These are phyloP conservation scores for Carabus problematicus DNA, from an alignment of 2,888 invertebrate genomes.

Conservation along the genomic window DNA sequence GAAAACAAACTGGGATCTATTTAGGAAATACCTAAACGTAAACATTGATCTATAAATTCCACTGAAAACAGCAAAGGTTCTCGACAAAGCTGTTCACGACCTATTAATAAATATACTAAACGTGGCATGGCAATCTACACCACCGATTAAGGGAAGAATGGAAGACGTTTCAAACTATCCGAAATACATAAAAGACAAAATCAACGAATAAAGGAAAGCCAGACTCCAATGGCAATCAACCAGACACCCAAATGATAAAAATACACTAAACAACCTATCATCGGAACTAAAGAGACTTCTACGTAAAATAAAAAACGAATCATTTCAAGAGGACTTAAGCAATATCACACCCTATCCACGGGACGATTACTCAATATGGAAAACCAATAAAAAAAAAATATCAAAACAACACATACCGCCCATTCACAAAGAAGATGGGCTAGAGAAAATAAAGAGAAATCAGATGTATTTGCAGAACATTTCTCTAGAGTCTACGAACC, in stretches of 20 bases:
- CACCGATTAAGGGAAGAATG: no score
- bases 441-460: constrained; percentile 14
- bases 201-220: no score
- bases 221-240: no score
- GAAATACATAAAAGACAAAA: no score
- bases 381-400: constrained; percentile 23
- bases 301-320: constrained; percentile 15
- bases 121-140: no score
- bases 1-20: constrained; percentile 38
- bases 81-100: constrained; percentile 41
- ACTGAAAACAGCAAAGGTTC: constrained; percentile 43
- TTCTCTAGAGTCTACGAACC: constrained; percentile 20
- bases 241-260: no score
- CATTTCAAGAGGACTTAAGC: constrained; percentile 20
- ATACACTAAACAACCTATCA: constrained; percentile 41
- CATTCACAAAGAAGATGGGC: constrained; percentile 4
- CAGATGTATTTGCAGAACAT: constrained; percentile 29
- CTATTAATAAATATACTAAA: constrained; percentile 39
- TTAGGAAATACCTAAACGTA: no score
- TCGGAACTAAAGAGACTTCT: constrained; percentile 33
- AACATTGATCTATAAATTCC: constrained; percentile 36
- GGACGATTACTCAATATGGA: constrained; percentile 14
- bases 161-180: no score
- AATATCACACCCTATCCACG: neutral
- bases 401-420: neutral